Conservation (phyloP, 2,113 vertebrate genomes). For the Eira barbara region DNA sequence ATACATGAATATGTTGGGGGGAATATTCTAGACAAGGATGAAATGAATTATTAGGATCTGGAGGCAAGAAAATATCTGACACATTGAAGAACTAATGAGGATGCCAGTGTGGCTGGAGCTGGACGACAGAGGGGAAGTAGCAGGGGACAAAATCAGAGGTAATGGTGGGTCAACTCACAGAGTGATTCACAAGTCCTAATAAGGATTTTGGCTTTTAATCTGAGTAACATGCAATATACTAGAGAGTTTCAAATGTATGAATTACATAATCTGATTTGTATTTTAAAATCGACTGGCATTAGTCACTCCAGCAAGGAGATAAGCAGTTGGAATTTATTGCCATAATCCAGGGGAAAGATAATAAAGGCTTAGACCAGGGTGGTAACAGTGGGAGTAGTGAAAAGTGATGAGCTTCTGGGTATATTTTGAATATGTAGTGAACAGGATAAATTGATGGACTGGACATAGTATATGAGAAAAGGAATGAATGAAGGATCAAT, state of each 20-base stretch:
- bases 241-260: background rate
- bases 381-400: background rate
- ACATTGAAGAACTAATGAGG: background rate
- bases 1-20: background rate
- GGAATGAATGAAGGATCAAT: background rate
- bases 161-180: background rate
- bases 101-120: background rate
- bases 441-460: background rate
- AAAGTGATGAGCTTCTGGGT: background rate
- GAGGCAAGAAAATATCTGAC: background rate
- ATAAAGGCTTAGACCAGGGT: background rate
- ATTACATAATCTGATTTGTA: background rate
- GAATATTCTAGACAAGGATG: background rate
- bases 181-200: background rate
- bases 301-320: background rate
- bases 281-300: background rate
- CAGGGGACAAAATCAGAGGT: background rate
- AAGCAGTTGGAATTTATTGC: background rate
- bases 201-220: background rate
- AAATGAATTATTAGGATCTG: background rate
- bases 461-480: background rate
- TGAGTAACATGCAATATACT: background rate
- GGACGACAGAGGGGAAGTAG: background rate
- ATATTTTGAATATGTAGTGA: background rate
- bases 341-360: background rate